Percentiles rank a stretch among this genome's conserved stretches.
Conservation (phyloP, 2,797 vertebrate genomes). For the Onychomys arenicola region DNA sequence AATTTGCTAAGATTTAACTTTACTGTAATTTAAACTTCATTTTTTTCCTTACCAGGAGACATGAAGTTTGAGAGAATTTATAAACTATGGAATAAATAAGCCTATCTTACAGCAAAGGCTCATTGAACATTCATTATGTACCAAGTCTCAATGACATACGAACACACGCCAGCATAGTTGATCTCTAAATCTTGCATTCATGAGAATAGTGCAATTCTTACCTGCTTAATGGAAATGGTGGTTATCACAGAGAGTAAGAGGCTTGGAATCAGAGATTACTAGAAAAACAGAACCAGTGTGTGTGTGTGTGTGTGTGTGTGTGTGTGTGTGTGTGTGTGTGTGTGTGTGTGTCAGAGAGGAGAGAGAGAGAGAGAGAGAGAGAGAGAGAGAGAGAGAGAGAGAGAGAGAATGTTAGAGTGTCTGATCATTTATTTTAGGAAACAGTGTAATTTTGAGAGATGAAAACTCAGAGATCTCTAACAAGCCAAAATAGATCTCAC, state of each 20-base stretch:
- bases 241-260: neutral
- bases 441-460: neutral
- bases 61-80: slow-evolving; percentile 46
- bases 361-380: neutral
- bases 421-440: neutral
- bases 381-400: too few relatives aligned
- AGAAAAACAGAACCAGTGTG: neutral
- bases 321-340: neutral
- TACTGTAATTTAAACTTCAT: slow-evolving; percentile 47
- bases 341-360: neutral
- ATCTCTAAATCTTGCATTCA: neutral
- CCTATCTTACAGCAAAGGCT: neutral
- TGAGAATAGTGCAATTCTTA: neutral
- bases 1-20: slow-evolving; percentile 63
- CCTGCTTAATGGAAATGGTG: neutral
- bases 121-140: neutral
- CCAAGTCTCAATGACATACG: neutral
- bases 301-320: neutral
- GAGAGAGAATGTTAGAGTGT: neutral
- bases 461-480: neutral
- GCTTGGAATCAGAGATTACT: neutral
- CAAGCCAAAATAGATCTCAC: neutral
- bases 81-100: slow-evolving; percentile 32
- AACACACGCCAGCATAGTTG: rapidly evolving
- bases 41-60: slow-evolving; percentile 24